Percentiles rank a stretch among this genome's conserved stretches.
phyloP scores from a whole-genome alignment of 1,140 invertebrate genomes.

The Holotrichia oblita region DNA sequence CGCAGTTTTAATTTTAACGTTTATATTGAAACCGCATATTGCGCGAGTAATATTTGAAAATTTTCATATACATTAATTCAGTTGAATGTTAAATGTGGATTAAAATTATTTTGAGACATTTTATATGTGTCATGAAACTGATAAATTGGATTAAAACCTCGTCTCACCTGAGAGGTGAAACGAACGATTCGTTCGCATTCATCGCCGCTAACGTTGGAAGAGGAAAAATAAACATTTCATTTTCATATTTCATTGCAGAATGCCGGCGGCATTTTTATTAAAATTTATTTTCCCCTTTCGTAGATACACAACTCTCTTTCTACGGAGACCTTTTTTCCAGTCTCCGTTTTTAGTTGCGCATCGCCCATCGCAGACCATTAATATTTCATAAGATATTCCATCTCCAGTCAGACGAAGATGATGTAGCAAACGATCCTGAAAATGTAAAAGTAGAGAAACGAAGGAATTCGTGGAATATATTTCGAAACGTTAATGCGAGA shows the following conservation, averaged over 20 bases:
- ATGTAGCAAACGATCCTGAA: not conserved
- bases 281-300: not conserved
- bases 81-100: too few relatives aligned
- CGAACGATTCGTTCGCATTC: not conserved
- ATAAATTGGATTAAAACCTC: not conserved
- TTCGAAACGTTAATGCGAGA: not conserved
- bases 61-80: too few relatives aligned
- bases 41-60: too few relatives aligned
- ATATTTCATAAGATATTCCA: not conserved
- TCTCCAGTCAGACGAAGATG: not conserved
- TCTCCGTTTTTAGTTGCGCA: not conserved
- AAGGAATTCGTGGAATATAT: not conserved
- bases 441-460: not conserved
- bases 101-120: too few relatives aligned
- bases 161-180: not conserved
- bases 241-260: constrained; percentile 14
- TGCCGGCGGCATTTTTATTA: not conserved
- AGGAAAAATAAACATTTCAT: not conserved
- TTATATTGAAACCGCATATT: too few relatives aligned
- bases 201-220: not conserved
- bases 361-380: not conserved
- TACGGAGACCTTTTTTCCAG: not conserved
- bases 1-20: too few relatives aligned
- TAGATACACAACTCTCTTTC: not conserved
- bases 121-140: not conserved